Conservation (phyloP, 2,888 invertebrate species). For the Villa cingulata region DNA sequence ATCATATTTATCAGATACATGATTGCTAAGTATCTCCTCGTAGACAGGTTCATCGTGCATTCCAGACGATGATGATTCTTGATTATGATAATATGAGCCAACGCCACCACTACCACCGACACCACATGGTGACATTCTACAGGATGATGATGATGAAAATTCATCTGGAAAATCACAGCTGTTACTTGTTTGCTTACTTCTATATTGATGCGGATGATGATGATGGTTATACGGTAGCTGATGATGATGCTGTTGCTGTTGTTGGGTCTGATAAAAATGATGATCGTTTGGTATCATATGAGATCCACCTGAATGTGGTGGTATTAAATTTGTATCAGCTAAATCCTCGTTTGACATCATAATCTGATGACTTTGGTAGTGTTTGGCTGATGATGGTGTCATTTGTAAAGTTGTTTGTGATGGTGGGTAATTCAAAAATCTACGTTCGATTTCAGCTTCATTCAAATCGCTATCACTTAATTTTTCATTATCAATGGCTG, state of each 20-base stretch:
- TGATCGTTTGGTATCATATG: conserved; percentile 2
- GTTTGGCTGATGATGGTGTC: background rate
- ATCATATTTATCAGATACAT: conserved; percentile 10
- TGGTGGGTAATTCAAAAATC: conserved; percentile 2
- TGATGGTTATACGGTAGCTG: conserved; percentile 7
- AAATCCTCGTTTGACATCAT: conserved; percentile 10
- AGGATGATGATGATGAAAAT: background rate
- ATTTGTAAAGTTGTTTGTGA: conserved; percentile 3
- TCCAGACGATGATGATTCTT: conserved; percentile 1
- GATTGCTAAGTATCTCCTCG: conserved; percentile 33
- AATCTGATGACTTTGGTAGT: background rate
- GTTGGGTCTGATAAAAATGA: background rate
- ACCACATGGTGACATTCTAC: background rate
- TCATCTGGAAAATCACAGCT: conserved; percentile 8
- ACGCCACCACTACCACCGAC: background rate
- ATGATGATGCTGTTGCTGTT: background rate
- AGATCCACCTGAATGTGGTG: background rate
- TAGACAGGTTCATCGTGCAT: conserved; percentile 28
- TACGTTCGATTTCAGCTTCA: conserved; percentile 8
- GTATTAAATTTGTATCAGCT: conserved; percentile 7
- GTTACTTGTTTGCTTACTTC: conserved; percentile 20
- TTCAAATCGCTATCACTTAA: conserved; percentile 9
- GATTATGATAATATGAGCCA: conserved; percentile 3
- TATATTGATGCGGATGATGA: conserved; percentile 25
- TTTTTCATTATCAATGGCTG: conserved; percentile 13